These are phyloP conservation scores for Callorhinus ursinus DNA, from an alignment of 2,113 vertebrate genomes.

Conservation along the genomic window DNA sequence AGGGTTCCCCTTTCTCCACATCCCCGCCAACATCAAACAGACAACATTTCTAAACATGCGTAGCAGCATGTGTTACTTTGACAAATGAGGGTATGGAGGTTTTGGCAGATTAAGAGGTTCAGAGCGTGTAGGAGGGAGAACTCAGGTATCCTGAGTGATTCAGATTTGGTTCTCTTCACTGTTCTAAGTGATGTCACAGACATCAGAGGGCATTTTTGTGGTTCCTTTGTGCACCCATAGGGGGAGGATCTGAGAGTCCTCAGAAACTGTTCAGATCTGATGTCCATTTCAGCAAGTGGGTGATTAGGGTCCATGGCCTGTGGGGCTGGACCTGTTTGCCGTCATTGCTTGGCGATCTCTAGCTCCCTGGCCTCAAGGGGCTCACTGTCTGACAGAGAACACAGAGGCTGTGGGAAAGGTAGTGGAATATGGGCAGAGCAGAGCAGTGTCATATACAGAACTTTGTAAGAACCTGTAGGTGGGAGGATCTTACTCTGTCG, in stretches of 20 bases:
- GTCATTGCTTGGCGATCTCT: too few species aligned
- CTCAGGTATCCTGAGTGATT: not conserved
- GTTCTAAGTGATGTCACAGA: not conserved
- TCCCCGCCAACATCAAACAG: not conserved
- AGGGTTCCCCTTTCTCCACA: too few species aligned
- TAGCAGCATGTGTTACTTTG: not conserved
- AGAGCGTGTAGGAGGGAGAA: not conserved
- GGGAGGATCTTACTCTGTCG: not conserved
- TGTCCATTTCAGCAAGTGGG: not conserved
- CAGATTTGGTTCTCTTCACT: not conserved
- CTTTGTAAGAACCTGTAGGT: not conserved
- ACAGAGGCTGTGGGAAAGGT: not conserved
- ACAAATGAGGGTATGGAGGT: not conserved
- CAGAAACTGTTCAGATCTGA: not conserved
- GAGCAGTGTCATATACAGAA: accelerated
- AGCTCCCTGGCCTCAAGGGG: not conserved
- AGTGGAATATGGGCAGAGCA: accelerated
- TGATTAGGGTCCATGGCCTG: not conserved
- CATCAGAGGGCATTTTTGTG: not conserved
- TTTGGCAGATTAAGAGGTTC: not conserved
- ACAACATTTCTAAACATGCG: not conserved
- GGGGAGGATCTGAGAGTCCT: not conserved
- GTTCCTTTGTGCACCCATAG: not conserved
- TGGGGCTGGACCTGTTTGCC: not conserved
- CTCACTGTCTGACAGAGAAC: not conserved